A percentile compares a stretch with the other conserved stretches of the same genome.
These are phyloP conservation scores for Brassicogethes aeneus DNA, from an alignment of 2,888 invertebrate genomes.

Conservation along the genomic window DNA sequence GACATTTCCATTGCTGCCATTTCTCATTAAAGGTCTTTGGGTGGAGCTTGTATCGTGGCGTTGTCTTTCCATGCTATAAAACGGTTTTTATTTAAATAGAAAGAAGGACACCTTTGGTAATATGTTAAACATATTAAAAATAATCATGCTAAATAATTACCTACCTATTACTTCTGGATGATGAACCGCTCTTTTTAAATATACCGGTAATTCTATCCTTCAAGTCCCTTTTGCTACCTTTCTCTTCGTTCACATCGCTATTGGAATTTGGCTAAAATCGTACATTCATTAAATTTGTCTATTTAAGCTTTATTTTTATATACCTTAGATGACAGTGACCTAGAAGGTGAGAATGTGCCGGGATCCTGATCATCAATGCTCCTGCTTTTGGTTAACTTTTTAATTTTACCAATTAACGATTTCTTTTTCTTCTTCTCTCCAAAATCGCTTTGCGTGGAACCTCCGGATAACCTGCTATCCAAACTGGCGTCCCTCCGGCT, in stretches of 20 bases:
- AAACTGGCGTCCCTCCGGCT: slow-evolving; percentile 66
- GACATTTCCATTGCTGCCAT: slow-evolving; percentile 47
- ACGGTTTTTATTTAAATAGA: slow-evolving; percentile 1
- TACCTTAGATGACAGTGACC: slow-evolving; percentile 39
- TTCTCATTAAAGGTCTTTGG: slow-evolving; percentile 47
- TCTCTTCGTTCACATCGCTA: slow-evolving; percentile 60
- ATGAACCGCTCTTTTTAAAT: slow-evolving; percentile 61
- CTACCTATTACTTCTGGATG: slow-evolving; percentile 61
- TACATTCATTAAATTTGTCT: slow-evolving; percentile 3
- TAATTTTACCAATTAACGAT: slow-evolving; percentile 74
- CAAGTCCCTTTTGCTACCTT: slow-evolving; percentile 64
- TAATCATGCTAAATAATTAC: too few relatives aligned
- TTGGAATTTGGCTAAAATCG: slow-evolving; percentile 54
- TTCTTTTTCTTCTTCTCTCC: slow-evolving; percentile 69
- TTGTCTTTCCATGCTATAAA: slow-evolving; percentile 33
- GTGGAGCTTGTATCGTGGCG: slow-evolving; percentile 38
- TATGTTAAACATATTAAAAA: too few relatives aligned
- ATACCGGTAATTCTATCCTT: slow-evolving; percentile 75
- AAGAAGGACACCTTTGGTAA: too few relatives aligned
- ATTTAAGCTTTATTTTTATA: background rate
- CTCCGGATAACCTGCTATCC: slow-evolving; percentile 75
- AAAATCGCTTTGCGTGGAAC: slow-evolving; percentile 78
- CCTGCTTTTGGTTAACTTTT: slow-evolving; percentile 75
- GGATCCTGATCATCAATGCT: slow-evolving; percentile 63
- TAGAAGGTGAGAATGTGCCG: slow-evolving; percentile 32